Conservation (phyloP, 2,797 vertebrate species). For the Pelochelys cantorii region DNA sequence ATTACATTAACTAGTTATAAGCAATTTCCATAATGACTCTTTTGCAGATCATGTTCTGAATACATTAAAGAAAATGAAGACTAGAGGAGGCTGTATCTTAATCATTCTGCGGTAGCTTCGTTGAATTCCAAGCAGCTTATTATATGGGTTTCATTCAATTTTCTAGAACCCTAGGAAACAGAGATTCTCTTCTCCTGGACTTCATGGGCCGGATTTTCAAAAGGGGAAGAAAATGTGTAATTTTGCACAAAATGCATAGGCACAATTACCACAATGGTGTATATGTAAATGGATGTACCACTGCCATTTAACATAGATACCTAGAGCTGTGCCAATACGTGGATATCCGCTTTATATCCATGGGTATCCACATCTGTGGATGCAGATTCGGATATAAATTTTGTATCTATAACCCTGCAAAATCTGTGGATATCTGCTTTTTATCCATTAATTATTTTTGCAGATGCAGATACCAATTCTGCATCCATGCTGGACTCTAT, state of each 20-base stretch:
- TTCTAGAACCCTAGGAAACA: not conserved
- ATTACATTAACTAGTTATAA: not conserved
- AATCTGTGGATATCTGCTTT: no score
- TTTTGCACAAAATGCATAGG: not conserved
- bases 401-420: no score
- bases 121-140: not conserved
- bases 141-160: not conserved
- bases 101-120: not conserved
- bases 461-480: no score
- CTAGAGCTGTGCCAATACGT: no score
- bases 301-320: no score
- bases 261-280: not conserved
- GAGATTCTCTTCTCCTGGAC: not conserved
- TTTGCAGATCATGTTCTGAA: not conserved
- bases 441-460: no score
- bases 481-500: not conserved
- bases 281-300: not conserved
- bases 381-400: no score
- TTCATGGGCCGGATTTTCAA: conserved; percentile 3
- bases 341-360: no score
- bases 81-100: not conserved
- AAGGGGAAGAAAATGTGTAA: conserved; percentile 6
- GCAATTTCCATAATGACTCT: not conserved
- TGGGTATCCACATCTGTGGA: no score
- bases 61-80: conserved; percentile 11